Evolutionary conservation across 2,888 invertebrate genomes (phyloP).

Genomic region (Lottia gigantea): DNA sequence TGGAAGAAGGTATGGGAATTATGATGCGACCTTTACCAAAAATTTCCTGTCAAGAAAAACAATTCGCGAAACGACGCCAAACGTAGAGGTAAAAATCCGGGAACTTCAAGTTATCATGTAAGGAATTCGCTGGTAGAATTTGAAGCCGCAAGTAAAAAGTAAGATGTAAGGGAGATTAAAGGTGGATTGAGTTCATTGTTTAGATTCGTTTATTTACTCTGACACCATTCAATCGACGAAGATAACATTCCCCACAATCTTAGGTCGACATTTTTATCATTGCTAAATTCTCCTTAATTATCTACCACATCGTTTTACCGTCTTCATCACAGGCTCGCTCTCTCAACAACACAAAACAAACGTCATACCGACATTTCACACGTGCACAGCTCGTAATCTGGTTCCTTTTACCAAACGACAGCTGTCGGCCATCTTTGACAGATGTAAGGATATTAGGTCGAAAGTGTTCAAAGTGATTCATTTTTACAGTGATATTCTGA

Average conservation of each 20-base stretch:
- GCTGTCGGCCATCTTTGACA: background rate
- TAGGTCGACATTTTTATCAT: slow-evolving; percentile 6
- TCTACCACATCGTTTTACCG: slow-evolving; percentile 5
- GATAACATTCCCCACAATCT: background rate
- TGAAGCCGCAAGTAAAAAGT: background rate
- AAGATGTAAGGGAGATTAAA: slow-evolving; percentile 5
- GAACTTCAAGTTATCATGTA: background rate
- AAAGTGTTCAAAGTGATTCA: too few relatives aligned
- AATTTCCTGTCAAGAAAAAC: background rate
- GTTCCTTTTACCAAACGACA: background rate
- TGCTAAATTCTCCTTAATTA: background rate
- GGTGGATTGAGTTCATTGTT: slow-evolving; percentile 1
- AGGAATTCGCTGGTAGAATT: background rate
- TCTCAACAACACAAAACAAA: background rate
- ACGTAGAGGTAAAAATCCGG: background rate
- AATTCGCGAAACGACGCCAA: slow-evolving; percentile 3
- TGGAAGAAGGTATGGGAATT: slow-evolving; percentile 2
- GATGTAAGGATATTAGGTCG: too few relatives aligned
- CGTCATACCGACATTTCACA: background rate
- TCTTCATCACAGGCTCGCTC: background rate
- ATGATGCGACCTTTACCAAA: background rate
- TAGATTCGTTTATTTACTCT: slow-evolving; percentile 4
- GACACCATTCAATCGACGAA: slow-evolving; percentile 7
- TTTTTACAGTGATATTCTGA: too few relatives aligned
- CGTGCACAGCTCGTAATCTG: background rate